A percentile compares a stretch with the other conserved stretches of the same genome.
Evolutionary conservation across 2,888 invertebrate species (phyloP).

Genomic region (Calameuta filiformis): DNA sequence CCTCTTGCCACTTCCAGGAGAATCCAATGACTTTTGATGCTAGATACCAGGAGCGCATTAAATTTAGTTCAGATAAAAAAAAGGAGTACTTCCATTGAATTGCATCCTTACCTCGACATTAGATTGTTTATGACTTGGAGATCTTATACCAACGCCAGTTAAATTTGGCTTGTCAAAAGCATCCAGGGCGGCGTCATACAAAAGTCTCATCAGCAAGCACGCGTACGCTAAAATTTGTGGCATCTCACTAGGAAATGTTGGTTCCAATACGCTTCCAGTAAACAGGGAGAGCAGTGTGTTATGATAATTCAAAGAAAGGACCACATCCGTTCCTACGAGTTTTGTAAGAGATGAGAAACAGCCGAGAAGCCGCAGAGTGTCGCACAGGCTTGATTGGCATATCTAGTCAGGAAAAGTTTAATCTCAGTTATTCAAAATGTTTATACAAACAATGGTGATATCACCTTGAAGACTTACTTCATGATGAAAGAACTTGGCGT

Average conservation of each 20-base stretch:
- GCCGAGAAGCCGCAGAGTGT: conserved; percentile 90
- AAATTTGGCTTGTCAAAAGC: conserved; percentile 90
- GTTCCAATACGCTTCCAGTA: conserved; percentile 79
- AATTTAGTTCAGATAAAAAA: conserved; percentile 9
- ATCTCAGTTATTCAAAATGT: neutral
- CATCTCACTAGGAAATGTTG: conserved; percentile 76
- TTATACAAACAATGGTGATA: neutral
- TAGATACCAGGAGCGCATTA: conserved; percentile 17
- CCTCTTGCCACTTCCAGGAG: conserved; percentile 65
- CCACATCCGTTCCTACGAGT: conserved; percentile 66
- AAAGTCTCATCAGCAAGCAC: conserved; percentile 84
- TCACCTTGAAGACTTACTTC: conserved; percentile 75
- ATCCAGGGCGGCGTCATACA: conserved; percentile 96
- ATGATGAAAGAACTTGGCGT: conserved; percentile 97
- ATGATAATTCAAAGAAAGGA: conserved; percentile 58
- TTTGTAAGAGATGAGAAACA: conserved; percentile 79
- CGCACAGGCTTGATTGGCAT: conserved; percentile 92
- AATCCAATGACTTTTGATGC: conserved; percentile 60
- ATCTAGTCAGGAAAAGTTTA: conserved; percentile 70
- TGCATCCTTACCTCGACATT: conserved; percentile 71
- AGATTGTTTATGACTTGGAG: conserved; percentile 73
- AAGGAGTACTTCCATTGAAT: conserved; percentile 11
- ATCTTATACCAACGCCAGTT: conserved; percentile 75
- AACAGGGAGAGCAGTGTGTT: conserved; percentile 78
- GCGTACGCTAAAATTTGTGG: conserved; percentile 85